Evolutionary conservation across 2,797 vertebrate species (phyloP), one percentile per base, ranked within the genome.

Genomic region (Bucorvus abyssinicus): DNA sequence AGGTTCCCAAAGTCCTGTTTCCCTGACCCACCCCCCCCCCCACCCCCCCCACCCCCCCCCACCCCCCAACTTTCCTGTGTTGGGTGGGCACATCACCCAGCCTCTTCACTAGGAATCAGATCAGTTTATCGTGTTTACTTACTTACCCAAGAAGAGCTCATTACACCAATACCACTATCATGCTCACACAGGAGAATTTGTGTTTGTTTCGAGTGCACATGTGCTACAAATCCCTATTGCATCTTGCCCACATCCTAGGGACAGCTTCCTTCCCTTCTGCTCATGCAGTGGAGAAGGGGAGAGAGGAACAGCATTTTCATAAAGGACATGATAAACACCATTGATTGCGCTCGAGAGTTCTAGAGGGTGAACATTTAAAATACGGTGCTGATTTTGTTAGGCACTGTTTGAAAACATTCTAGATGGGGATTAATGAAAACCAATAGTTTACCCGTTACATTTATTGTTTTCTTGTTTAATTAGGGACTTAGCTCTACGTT

Each of bases 381-480:
- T 73, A 74, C 2, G 7, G 22, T 74, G 56, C 52, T 94, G 63
- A n/a, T 94, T 93, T 93, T 94, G 59, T 74, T 76, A 86, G 83
- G 56, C 36, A 29, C 24, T 69, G 14, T 79, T 82, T 84, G 85
- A 86, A 95, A 81, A 84, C 44, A 63, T 87, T 91, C 78, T 87
- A 59, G 65, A 64, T 80, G 55, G 47, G 74, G 60, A 84, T 87
- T 89, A 92, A 87, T 89, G 78, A 73, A 90, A 95, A 75, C 60
- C 64, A 87, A 36, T 59, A 45, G 36, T 73, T 94, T 94, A 78
- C 59, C 91, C n/a, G 40, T 34, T 95, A n/a, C 60, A 64, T 71
- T 94, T 94, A 73, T 79, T 93, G 83, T 84, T 94, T 95, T 94
- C 77, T 89, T 74, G 68, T 84, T 89, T 96, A 84, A 89, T 95